Evolutionary conservation across 35 echinoderm and acorn worm species (phyloP).

Genomic region (Lytechinus variegatus): DNA sequence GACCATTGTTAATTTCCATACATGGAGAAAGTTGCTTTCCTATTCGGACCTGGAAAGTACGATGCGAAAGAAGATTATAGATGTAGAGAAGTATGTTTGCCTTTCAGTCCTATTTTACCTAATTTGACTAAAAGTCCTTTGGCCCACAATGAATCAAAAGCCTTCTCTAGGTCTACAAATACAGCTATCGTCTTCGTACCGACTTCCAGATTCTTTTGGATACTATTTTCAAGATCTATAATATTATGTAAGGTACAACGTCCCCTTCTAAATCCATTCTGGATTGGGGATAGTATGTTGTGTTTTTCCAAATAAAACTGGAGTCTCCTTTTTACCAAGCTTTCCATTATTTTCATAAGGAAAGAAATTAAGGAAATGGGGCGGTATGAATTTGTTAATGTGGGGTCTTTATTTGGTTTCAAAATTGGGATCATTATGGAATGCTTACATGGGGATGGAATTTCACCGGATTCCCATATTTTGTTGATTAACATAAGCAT

Average conservation of each 20-base stretch:
- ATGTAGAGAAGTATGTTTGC: too few relatives aligned
- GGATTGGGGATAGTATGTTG: neutral
- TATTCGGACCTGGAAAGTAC: too few relatives aligned
- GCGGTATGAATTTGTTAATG: neutral
- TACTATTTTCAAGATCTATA: neutral
- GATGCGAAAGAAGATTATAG: too few relatives aligned
- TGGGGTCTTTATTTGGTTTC: neutral
- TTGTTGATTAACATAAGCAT: neutral
- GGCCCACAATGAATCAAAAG: neutral
- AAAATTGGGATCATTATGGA: neutral
- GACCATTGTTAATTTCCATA: too few relatives aligned
- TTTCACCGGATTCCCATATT: neutral
- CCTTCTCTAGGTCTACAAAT: neutral
- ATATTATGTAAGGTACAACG: neutral
- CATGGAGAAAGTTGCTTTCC: too few relatives aligned
- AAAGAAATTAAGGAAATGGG: neutral
- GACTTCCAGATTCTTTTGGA: neutral
- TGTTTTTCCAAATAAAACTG: neutral
- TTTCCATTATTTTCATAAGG: constrained; percentile 15
- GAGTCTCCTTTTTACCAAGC: neutral
- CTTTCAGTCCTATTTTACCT: neutral
- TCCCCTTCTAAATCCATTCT: too few relatives aligned
- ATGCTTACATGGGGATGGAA: neutral
- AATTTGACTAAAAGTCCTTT: constrained; percentile 15
- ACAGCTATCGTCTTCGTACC: neutral